These are phyloP conservation scores for Rhopalosiphum maidis DNA, from an alignment of 1,140 invertebrate species.

Conservation along the genomic window DNA sequence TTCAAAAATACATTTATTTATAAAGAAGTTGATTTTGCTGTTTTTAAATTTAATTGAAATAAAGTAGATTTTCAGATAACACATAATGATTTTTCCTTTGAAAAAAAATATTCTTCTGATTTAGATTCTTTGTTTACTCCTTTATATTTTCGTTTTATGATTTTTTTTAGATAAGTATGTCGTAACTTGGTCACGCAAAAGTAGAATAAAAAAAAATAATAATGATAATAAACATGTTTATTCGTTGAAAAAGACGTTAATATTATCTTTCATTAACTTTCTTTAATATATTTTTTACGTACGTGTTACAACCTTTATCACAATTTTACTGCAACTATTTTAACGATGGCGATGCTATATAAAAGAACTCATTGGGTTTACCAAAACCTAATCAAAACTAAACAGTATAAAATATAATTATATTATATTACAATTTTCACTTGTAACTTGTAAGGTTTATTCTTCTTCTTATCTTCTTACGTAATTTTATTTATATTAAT, in stretches of 20 bases:
- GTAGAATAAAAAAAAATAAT: not conserved
- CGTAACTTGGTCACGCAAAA: not conserved
- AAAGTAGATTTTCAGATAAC: not conserved
- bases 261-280: constrained; percentile 9
- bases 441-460: not conserved
- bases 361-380: not conserved
- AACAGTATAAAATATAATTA: not conserved
- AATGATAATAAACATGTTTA: not conserved
- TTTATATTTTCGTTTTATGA: not conserved
- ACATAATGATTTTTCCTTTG: not conserved
- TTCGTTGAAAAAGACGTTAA: not conserved
- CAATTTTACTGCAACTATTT: not conserved
- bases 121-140: not conserved
- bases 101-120: not conserved
- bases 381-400: constrained; percentile 7
- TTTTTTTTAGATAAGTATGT: not conserved
- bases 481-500: not conserved
- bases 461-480: not conserved
- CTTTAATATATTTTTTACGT: constrained; percentile 9
- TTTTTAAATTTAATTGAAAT: not conserved
- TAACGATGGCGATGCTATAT: not conserved
- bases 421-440: not conserved
- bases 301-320: not conserved
- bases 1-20: not conserved
- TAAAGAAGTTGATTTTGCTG: not conserved